Base-by-base conservation (phyloP, 2,113 vertebrate genomes). In the Brevimyrus niger region DNA sequence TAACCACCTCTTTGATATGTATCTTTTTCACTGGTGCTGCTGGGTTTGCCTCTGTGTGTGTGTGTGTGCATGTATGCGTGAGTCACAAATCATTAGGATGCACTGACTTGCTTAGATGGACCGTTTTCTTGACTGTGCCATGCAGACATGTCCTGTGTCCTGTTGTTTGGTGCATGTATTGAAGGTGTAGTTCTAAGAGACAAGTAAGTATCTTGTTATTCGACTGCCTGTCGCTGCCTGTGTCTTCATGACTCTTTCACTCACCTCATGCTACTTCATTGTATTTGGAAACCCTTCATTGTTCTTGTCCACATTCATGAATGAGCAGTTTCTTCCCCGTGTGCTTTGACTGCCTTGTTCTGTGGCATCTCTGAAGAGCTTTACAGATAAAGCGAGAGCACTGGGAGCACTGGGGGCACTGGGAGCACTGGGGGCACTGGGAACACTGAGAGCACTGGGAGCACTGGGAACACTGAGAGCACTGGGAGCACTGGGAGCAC, bases 1-100 rank as follows among this genome's bases (percentile, higher is more conserved):
- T 95, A 91, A 99, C 98, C 80, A 99, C 98, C 0, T 99, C 98
- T 80, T 97, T 99, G 91, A 97, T 99, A 92, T 99, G 98, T 99
- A 99, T 99, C 98, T 96, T 98, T 55, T 61, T 91, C 91, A 3
- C 21, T 83, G 17, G 13, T 83, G 1, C 3, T 55, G n/a, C 6
- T 50, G 76, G 38, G 15, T 50, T 42, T 73, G 44, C 15, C 9
- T 44, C 44, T 46, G 47, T 89, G 53, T 53, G 21, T 27, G 51
- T 44, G 53, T 46, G 47, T 89, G 53, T 53, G 21, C 42, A 69
- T 89, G 86, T 42, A 17, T 61, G 21, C 23, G 46, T 47, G n/a
- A 13, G n/a, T 44, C 7, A 46, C 42, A n/a, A 50, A 13, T 17
- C 53, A 61, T n/a, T n/a, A 48, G 31, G 13, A 58, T 84, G 65